Evolutionary conservation across 2,113 vertebrate genomes (phyloP).

Genomic region (Cynopterus brachyotis): DNA sequence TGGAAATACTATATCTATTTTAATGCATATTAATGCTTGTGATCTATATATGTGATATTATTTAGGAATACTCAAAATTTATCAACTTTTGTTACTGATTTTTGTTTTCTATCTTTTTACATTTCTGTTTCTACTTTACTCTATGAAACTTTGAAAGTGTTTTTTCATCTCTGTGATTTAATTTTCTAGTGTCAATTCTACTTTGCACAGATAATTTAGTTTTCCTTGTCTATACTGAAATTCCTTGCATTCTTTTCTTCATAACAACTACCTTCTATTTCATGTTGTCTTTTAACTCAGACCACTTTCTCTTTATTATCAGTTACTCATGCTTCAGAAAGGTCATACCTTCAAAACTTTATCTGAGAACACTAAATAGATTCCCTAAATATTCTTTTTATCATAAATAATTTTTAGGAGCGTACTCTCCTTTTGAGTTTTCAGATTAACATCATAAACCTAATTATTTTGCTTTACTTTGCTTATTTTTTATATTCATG

Average conservation of each 20-base stretch:
- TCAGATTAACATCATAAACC: neutral
- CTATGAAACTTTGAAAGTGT: neutral
- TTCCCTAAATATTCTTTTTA: neutral
- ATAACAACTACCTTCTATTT: neutral
- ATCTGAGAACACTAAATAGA: neutral
- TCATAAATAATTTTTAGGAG: neutral
- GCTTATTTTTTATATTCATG: neutral
- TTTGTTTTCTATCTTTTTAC: neutral
- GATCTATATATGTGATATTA: neutral
- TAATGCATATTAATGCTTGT: neutral
- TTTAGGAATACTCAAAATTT: neutral
- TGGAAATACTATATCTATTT: neutral
- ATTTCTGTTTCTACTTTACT: neutral
- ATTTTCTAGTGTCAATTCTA: neutral
- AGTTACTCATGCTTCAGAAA: neutral
- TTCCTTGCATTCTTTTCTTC: neutral
- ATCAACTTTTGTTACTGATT: neutral
- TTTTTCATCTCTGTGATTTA: neutral
- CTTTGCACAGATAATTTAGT: neutral
- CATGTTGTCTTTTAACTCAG: neutral
- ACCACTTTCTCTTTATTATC: neutral
- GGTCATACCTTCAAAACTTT: neutral
- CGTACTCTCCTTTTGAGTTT: neutral
- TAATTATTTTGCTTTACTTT: neutral
- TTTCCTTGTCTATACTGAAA: neutral